phyloP scores from a whole-genome alignment of 2,888 invertebrate genomes.

The Calameuta idolon region DNA sequence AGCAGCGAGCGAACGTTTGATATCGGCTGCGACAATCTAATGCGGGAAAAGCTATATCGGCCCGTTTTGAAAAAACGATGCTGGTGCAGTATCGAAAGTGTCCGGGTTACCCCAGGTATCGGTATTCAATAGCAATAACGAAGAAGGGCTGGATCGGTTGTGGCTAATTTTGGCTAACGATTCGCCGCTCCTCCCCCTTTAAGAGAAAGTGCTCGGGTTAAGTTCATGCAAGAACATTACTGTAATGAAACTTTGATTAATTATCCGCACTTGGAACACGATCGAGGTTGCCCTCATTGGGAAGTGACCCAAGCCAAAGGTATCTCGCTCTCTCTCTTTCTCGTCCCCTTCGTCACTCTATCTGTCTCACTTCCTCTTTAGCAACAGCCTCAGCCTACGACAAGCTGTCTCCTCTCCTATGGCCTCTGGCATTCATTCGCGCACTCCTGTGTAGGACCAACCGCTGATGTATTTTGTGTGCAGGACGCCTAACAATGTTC shows the following conservation, averaged over 20 bases:
- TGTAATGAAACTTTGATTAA: conserved; percentile 53
- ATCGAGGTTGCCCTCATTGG: conserved; percentile 37
- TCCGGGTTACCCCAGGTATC: too few species aligned
- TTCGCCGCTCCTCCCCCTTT: too few species aligned
- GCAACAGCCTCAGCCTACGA: too few species aligned
- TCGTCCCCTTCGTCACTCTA: conserved; percentile 5
- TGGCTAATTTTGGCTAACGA: too few species aligned
- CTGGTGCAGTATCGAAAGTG: too few species aligned
- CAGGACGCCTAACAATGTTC: conserved; percentile 27
- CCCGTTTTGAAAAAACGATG: too few species aligned
- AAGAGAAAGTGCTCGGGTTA: conserved; percentile 30
- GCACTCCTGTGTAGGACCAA: conserved; percentile 8
- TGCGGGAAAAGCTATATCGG: neutral
- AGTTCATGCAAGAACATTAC: conserved; percentile 35
- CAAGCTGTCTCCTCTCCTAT: too few species aligned
- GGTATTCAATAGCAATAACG: too few species aligned
- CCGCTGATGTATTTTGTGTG: conserved; percentile 35
- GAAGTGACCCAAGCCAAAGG: conserved; percentile 38
- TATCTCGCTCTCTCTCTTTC: conserved; percentile 13
- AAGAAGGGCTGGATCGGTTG: too few species aligned
- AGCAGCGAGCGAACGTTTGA: neutral
- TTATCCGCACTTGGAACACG: conserved; percentile 43
- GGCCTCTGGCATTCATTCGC: too few species aligned
- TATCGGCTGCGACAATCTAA: conserved; percentile 3
- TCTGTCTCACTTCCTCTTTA: conserved; percentile 21